Percentiles rank a stretch among this genome's conserved stretches.
These are phyloP conservation scores for Ericerus pela DNA, from an alignment of 1,140 invertebrate genomes.

Conservation along the genomic window DNA sequence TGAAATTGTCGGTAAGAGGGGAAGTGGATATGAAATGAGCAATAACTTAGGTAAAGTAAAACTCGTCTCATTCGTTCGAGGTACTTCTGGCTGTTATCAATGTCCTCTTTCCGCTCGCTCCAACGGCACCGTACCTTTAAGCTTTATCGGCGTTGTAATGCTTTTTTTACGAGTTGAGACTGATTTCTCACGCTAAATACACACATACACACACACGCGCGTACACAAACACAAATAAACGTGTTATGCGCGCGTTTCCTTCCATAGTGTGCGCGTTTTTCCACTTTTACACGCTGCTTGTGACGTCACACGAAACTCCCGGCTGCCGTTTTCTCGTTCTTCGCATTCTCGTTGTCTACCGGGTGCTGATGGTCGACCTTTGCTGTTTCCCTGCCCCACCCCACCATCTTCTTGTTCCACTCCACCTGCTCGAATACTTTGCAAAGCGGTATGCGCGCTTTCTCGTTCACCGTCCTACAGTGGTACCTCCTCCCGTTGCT, in stretches of 20 bases:
- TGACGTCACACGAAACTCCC: conserved; percentile 9
- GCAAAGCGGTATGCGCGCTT: too few species aligned
- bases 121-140: too few species aligned
- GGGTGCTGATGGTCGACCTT: conserved; percentile 8
- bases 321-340: conserved; percentile 6
- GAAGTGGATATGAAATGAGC: background rate
- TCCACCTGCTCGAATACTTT: too few species aligned
- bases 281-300: too few species aligned
- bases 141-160: background rate
- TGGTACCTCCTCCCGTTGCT: too few species aligned
- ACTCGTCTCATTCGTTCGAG: too few species aligned
- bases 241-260: background rate
- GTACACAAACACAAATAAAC: background rate
- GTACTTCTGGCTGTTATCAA: background rate
- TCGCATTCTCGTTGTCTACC: too few species aligned
- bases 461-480: too few species aligned
- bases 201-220: background rate
- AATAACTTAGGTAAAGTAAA: too few species aligned
- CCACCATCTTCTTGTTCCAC: background rate
- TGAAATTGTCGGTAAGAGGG: too few species aligned
- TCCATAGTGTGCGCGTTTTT: background rate
- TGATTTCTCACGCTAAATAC: background rate
- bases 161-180: background rate
- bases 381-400: background rate
- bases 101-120: conserved; percentile 1